Conservation (phyloP, 37 sponge, comb jelly and placozoan species). For the Theonella swinhoei region DNA sequence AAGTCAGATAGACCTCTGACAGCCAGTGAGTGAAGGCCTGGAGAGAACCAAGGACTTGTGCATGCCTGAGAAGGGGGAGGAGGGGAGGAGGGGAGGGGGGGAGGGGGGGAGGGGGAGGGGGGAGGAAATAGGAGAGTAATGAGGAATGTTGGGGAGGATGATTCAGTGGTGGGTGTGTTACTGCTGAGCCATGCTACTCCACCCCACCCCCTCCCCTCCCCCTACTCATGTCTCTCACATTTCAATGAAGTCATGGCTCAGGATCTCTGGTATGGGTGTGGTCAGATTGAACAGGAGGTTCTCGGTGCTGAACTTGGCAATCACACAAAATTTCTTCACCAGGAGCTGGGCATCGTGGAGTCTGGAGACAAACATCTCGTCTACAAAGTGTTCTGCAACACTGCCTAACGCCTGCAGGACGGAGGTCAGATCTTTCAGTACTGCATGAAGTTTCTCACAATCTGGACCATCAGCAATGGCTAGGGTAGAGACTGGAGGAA, state of each 20-base stretch:
- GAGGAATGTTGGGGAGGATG: not conserved
- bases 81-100: not conserved
- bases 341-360: conserved; percentile 56
- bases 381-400: conserved; percentile 81
- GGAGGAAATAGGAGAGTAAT: not conserved
- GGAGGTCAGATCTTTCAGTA: conserved; percentile 77
- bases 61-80: conserved; percentile 53
- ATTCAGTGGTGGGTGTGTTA: not conserved
- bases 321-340: conserved; percentile 48
- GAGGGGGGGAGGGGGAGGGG: not conserved
- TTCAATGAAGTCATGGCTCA: conserved; percentile 75
- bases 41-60: conserved; percentile 69
- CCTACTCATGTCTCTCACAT: conserved; percentile 58
- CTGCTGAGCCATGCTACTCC: no score
- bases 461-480: conserved; percentile 33
- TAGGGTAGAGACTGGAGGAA: not conserved
- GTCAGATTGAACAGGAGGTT: conserved; percentile 36
- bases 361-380: conserved; percentile 32
- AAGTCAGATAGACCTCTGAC: conserved; percentile 56
- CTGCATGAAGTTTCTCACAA: conserved; percentile 70
- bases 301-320: conserved; percentile 65
- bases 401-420: conserved; percentile 75
- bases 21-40: conserved; percentile 80
- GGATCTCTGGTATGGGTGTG: conserved; percentile 40
- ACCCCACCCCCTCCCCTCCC: no score